phyloP scores from a whole-genome alignment of 2,888 invertebrate genomes.

The Tanytarsus gracilentus region DNA sequence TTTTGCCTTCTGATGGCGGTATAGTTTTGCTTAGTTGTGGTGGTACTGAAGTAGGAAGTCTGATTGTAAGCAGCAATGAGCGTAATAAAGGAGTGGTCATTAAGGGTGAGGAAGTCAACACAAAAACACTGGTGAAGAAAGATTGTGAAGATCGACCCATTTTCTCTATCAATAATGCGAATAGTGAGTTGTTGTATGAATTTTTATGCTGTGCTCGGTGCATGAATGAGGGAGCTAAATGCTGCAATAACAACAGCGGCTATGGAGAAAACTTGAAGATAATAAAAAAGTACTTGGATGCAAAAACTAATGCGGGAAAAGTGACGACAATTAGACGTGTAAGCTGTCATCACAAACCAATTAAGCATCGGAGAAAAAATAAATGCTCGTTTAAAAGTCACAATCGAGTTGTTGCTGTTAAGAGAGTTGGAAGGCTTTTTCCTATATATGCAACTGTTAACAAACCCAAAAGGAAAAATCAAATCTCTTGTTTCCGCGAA shows the following conservation, averaged over 20 bases:
- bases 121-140: background rate
- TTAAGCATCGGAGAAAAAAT: background rate
- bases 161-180: background rate
- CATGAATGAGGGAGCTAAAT: conserved; percentile 36
- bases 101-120: background rate
- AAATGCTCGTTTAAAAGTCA: conserved; percentile 30
- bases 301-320: conserved; percentile 9
- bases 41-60: conserved; percentile 42
- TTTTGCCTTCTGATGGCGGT: conserved; percentile 43
- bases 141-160: background rate
- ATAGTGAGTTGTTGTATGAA: conserved; percentile 40
- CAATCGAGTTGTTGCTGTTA: background rate
- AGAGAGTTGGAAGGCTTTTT: conserved; percentile 3
- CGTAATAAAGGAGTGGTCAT: background rate
- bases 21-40: conserved; percentile 43
- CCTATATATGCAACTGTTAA: conserved; percentile 39
- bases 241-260: background rate
- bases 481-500: background rate
- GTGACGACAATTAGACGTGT: background rate
- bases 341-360: background rate
- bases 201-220: conserved; percentile 44
- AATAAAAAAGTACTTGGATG: conserved; percentile 18
- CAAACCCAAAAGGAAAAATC: conserved; percentile 33
- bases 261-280: background rate
- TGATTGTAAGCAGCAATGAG: conserved; percentile 35